phyloP scores from a whole-genome alignment of 2,888 invertebrate genomes.

The Phanerotoma sp. region DNA sequence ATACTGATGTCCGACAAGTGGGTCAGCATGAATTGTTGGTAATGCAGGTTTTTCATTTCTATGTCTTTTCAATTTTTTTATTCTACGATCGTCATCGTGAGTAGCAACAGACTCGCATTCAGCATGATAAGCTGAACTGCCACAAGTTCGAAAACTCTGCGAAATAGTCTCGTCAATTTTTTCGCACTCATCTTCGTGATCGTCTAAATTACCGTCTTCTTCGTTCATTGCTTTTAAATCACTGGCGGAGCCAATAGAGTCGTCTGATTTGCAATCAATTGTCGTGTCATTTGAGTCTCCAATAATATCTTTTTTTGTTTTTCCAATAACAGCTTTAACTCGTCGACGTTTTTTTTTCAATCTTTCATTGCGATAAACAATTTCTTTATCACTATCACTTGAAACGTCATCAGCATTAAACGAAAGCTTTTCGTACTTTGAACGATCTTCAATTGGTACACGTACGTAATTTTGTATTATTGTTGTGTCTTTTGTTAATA shows the following conservation, averaged over 20 bases:
- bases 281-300: conserved; percentile 34
- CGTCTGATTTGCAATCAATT: conserved; percentile 62
- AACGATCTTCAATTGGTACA: conserved; percentile 69
- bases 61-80: conserved; percentile 56
- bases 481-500: conserved; percentile 53
- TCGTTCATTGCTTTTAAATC: conserved; percentile 64
- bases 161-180: conserved; percentile 62
- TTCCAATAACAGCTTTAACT: conserved; percentile 43
- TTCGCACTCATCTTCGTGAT: conserved; percentile 54
- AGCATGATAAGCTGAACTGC: conserved; percentile 71
- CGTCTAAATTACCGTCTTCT: conserved; percentile 53
- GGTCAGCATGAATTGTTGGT: conserved; percentile 48
- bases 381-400: conserved; percentile 57
- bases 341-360: conserved; percentile 55
- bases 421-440: conserved; percentile 75
- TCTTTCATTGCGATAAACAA: conserved; percentile 47
- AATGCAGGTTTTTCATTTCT: conserved; percentile 50
- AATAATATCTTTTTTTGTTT: conserved; percentile 22
- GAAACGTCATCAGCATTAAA: conserved; percentile 63
- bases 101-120: conserved; percentile 72
- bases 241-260: conserved; percentile 73
- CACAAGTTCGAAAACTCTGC: conserved; percentile 68
- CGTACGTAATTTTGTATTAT: conserved; percentile 62
- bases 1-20: conserved; percentile 72
- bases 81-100: conserved; percentile 62